phyloP scores from a whole-genome alignment of 2,113 vertebrate genomes.

The Plestiodon gilberti region DNA sequence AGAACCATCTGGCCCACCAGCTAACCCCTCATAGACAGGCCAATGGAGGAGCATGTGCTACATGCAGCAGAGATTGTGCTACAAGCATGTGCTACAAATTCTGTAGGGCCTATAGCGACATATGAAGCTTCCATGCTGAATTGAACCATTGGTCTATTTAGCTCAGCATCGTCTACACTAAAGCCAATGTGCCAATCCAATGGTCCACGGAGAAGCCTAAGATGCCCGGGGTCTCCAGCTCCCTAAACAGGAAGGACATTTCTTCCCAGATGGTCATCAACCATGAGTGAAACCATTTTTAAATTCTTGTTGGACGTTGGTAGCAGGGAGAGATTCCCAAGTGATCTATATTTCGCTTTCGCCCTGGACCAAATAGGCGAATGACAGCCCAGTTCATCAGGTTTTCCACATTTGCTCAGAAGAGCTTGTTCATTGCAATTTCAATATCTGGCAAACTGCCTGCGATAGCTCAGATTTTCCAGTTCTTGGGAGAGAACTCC shows the following conservation, averaged over 20 bases:
- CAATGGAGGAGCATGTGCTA: too few relatives aligned
- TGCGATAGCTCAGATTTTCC: slow-evolving; percentile 45
- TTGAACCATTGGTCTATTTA: too few relatives aligned
- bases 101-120: too few relatives aligned
- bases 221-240: too few relatives aligned
- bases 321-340: slow-evolving; percentile 37
- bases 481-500: slow-evolving; percentile 43
- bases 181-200: too few relatives aligned
- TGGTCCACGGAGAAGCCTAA: neutral
- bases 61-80: too few relatives aligned
- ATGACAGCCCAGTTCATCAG: slow-evolving; percentile 1
- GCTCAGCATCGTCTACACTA: too few relatives aligned
- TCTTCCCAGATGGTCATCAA: neutral
- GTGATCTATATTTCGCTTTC: slow-evolving; percentile 30
- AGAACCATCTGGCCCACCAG: neutral
- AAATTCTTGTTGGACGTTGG: neutral
- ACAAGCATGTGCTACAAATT: too few relatives aligned
- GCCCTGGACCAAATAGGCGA: slow-evolving; percentile 23
- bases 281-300: neutral
- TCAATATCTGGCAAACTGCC: slow-evolving; percentile 52
- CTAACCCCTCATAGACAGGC: too few relatives aligned
- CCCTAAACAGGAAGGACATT: neutral
- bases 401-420: slow-evolving; percentile 57
- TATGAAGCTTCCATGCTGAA: too few relatives aligned
- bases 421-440: slow-evolving; percentile 49